phyloP scores from a whole-genome alignment of 2,888 invertebrate genomes.

The Apotomis betuletana region DNA sequence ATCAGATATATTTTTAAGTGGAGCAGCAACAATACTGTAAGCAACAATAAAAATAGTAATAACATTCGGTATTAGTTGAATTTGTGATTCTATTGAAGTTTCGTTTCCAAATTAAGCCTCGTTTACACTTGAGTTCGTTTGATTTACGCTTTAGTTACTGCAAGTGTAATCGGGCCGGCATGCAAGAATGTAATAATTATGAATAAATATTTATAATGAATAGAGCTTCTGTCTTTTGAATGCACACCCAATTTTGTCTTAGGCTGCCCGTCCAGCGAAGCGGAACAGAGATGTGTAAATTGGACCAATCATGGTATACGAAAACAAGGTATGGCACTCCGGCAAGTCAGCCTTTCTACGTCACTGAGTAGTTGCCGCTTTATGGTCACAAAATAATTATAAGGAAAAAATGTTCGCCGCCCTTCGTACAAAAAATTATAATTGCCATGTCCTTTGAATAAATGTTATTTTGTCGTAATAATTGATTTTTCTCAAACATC shows the following conservation, averaged over 20 bases:
- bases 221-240: conserved; percentile 51
- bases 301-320: too few relatives aligned
- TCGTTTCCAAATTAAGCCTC: conserved; percentile 26
- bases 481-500: too few relatives aligned
- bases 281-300: too few relatives aligned
- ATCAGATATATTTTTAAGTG: not conserved
- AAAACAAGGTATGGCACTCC: too few relatives aligned
- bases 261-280: too few relatives aligned
- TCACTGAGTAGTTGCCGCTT: too few relatives aligned
- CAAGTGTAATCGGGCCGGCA: conserved; percentile 61
- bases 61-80: conserved; percentile 28
- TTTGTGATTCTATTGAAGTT: conserved; percentile 22
- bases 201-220: conserved; percentile 82
- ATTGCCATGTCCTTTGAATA: too few relatives aligned
- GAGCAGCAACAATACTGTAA: conserved; percentile 22
- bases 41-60: conserved; percentile 20
- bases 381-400: too few relatives aligned
- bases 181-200: conserved; percentile 77
- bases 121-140: conserved; percentile 33
- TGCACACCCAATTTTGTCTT: conserved; percentile 19
- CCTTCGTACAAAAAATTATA: too few relatives aligned
- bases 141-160: conserved; percentile 47
- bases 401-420: too few relatives aligned
- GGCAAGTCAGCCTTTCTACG: too few relatives aligned
- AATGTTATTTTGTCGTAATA: too few relatives aligned